Base-by-base conservation (phyloP, 2,888 invertebrate genomes). In the Pyrrhia umbra region DNA sequence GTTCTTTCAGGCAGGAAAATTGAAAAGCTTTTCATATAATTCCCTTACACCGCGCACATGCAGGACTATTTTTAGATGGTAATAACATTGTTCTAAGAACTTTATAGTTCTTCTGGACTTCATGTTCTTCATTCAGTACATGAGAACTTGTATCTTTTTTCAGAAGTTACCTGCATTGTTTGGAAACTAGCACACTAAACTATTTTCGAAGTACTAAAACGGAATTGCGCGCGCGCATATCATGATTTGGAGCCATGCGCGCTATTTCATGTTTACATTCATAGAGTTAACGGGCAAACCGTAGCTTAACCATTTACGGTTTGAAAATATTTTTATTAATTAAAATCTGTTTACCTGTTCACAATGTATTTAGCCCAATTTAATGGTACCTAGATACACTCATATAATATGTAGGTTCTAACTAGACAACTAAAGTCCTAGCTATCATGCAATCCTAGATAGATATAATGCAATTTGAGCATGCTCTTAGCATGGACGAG, bases 191-290 rank as follows among this genome's bases (percentile, higher is more conserved):
- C 57, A 66, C 70, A 76, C 51, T 55, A 51, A 73, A 75, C 80
- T 85, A 83, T 84, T 83, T 81, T 68, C 55, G 72, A 68, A 54
- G 67, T 68, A 77, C 69, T 78, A 75, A 81, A 80, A 79, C 37
- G 65, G 57, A 68, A 61, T 71, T 79, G 68, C 67, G 75, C 68
- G 54, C 60, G 68, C 73, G 76, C 61, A 57, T 65, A 63, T 54
- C 59, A 66, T 47, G 52, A 42, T 56, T 72, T 67, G 80, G 77
- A 70, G 63, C 56, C 69, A 55, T 73, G 57, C 67, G 39, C 69
- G 56, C 50, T 62, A 64, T 79, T 56, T 64, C 46, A 58, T 84
- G 83, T 84, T 83, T 83, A 83, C 82, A 77, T 79, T 80, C 49
- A 61, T 71, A 65, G 79, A 79, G 78, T 80, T 85, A 77, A 82